Evolutionary conservation across 35 echinoderm and acorn worm species (phyloP).

Genomic region (Apostichopus californicus): DNA sequence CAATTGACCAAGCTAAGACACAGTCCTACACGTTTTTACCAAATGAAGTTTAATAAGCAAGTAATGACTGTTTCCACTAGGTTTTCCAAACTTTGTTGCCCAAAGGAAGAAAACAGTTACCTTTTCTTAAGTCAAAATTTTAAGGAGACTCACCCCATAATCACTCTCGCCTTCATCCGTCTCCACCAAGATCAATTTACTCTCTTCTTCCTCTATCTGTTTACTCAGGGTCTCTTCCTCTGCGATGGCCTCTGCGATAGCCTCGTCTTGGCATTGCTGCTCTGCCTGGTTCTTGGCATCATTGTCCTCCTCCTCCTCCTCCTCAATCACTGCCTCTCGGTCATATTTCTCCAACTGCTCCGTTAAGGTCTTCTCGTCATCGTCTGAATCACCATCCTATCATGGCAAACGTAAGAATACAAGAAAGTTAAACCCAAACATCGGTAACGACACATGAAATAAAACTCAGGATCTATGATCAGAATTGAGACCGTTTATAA

Average conservation of each 20-base stretch:
- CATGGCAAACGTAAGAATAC: neutral
- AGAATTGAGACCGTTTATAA: no score
- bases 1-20: no score
- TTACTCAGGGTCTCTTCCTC: conserved; percentile 92
- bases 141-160: conserved; percentile 68
- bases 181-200: conserved; percentile 86
- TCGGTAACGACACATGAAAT: no score
- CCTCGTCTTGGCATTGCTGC: conserved; percentile 81
- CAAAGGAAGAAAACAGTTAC: no score
- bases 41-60: no score
- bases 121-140: no score
- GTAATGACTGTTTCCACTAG: no score
- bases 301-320: conserved; percentile 71
- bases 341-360: conserved; percentile 71
- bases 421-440: neutral
- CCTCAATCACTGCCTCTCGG: conserved; percentile 54
- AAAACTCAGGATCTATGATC: no score
- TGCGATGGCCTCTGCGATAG: conserved; percentile 87
- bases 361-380: conserved; percentile 89
- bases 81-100: no score
- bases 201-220: conserved; percentile 90
- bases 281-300: conserved; percentile 66
- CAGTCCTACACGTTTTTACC: no score
- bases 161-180: conserved; percentile 91
- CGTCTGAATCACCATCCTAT: conserved; percentile 25